Base-by-base conservation (phyloP, 1,140 invertebrate genomes). In the Heliconius hewitsoni region DNA sequence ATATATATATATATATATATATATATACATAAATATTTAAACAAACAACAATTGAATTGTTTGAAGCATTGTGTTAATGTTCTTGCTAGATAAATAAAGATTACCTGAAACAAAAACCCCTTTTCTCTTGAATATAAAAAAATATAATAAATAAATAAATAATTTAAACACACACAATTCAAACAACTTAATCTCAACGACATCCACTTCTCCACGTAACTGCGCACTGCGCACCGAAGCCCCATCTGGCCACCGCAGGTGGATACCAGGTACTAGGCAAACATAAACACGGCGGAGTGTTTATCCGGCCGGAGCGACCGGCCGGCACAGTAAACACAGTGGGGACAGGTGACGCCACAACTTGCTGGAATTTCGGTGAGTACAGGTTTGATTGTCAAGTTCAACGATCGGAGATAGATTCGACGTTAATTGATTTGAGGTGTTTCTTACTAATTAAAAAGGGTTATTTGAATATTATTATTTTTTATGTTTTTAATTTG, bases 271-370 rank as follows among this genome's bases (percentile, higher is more conserved):
- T 76, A 76, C 74, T 66, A 79, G 73, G 78, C 82, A 86, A 84
- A 86, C 83, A 86, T 83, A 83, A 83, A 83, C 79, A 83, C 34
- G 18, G 37, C 23, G 27, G 30, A 71, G 72, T 85, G 82, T 85
- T 83, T 85, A 80, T 81, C 76, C 79, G 79, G 70, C 80, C 81
- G 81, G 71, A 37, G 34, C 75, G 73, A 71, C 57, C 78, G 77
- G 81, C 80, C 81, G 81, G 71, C 79, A 80, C 76, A 72, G 78
- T 80, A 79, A 80, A 82, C 76, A 84, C 60, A 66, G 60, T 66
- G 60, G 60, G 42, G 76, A 80, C 81, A 83, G 82, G 82, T 83
- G 84, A 79, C 78, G 66, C 76, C 71, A 60, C 50, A 73, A 76
- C 79, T 71, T 73, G 71, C 71, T 70, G 71, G 74, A 23, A 57